Evolutionary conservation across 2,113 vertebrate genomes (phyloP).

Genomic region (Paratilapia polleni): DNA sequence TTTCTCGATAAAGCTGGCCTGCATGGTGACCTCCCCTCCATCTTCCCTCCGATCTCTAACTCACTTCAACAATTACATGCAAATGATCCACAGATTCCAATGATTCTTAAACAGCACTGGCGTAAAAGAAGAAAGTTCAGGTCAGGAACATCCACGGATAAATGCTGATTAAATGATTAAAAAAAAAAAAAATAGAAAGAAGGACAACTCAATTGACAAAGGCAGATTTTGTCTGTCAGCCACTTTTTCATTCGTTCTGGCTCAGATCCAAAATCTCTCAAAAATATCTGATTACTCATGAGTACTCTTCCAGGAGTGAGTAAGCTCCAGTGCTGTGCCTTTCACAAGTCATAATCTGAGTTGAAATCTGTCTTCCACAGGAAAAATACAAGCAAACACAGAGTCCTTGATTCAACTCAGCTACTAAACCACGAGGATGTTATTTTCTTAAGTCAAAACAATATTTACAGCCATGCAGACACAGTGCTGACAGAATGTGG

Average conservation of each 20-base stretch:
- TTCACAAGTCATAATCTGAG: conserved; percentile 43
- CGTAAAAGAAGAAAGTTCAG: conserved; percentile 21
- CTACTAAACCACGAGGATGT: neutral
- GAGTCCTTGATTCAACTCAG: conserved; percentile 30
- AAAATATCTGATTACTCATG: conserved; percentile 56
- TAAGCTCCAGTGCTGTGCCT: neutral
- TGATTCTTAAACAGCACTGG: neutral
- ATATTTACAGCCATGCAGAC: conserved; percentile 43
- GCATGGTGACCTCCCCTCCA: conserved; percentile 10
- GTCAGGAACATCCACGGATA: conserved; percentile 1
- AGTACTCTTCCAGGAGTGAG: conserved; percentile 22
- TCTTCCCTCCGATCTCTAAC: conserved; percentile 40
- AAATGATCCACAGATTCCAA: conserved; percentile 51
- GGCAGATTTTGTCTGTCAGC: neutral
- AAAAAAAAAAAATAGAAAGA: conserved; percentile 18
- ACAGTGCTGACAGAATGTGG: conserved; percentile 39
- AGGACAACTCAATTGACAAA: neutral
- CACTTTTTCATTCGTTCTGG: neutral
- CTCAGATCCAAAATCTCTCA: conserved; percentile 18
- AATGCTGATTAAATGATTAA: neutral
- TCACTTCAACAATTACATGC: conserved; percentile 56
- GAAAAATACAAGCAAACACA: conserved; percentile 21
- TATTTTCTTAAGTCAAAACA: conserved; percentile 35
- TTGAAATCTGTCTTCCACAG: conserved; percentile 28
- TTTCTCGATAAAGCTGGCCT: conserved; percentile 36